Base-by-base conservation (phyloP, 2,888 invertebrate genomes). In the Microctonus aethiopoides region DNA sequence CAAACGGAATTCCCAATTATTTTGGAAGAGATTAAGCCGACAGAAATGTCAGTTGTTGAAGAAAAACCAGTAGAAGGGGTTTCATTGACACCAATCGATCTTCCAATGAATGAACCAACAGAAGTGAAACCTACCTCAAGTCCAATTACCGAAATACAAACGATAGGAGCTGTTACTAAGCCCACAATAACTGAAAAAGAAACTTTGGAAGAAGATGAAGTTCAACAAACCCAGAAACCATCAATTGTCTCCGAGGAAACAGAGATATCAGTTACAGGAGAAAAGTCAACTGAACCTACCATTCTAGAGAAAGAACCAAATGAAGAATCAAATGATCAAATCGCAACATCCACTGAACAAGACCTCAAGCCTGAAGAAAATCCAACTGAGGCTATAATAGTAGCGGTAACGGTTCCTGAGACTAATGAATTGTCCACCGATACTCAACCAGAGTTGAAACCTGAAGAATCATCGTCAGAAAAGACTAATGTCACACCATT, bases 191-290 rank as follows among this genome's bases (percentile, higher is more conserved):
- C 4, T 32, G 32, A 57, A 57, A 4, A 57, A 16, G 32, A 13
- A 57, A n/a, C 34, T 16, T n/a, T 7, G 32, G 16, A 0, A 9
- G 57, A 34, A 57, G 7, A 16, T 29, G 57, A 34, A 10, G 7
- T 57, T 10, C 57, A 57, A 29, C 57, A 57, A 34, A 57, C 57
- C 4, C 34, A 29, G 10, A 71, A 32, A n/a, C 66, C 72, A 20
- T 60, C 76, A 36, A 11, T 46, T 22, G 65, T 61, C 62, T 71
- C 63, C 32, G 73, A 65, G 13, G 52, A 72, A 60, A 13, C 73
- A 13, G 72, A 74, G 62, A 60, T 60, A 16, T 16, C 54, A 22
- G 32, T 36, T 16, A 36, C 16, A 9, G 59, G 62, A 10, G 67
- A 71, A 70, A 46, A 66, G 32, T 57, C 51, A 39, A n/a, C 54